These are phyloP conservation scores for Notiomystis cincta DNA, from an alignment of 2,113 vertebrate genomes.

Conservation along the genomic window DNA sequence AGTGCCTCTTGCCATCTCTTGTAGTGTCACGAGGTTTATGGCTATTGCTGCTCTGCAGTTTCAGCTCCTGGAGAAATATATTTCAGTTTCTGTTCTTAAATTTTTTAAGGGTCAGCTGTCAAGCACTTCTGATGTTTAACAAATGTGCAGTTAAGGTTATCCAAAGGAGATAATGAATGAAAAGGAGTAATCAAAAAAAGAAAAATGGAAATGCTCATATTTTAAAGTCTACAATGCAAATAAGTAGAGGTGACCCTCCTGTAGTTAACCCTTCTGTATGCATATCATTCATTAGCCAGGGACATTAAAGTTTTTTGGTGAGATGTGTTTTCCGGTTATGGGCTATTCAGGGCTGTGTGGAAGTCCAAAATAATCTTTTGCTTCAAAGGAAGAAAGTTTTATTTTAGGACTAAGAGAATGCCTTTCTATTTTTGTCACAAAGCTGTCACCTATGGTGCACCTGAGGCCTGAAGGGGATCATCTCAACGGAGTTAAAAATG, in stretches of 20 bases:
- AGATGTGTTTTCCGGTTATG: background rate
- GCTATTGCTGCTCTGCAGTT: background rate
- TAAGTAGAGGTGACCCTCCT: background rate
- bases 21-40: background rate
- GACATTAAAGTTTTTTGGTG: background rate
- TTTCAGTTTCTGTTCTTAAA: background rate
- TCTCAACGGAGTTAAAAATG: background rate
- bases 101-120: background rate
- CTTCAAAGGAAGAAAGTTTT: background rate
- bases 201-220: background rate
- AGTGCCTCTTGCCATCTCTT: background rate
- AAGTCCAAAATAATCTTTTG: background rate
- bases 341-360: background rate
- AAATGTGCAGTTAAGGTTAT: background rate
- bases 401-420: background rate
- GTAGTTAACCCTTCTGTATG: background rate
- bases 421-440: constrained; percentile 7
- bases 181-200: background rate
- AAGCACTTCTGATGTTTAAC: background rate
- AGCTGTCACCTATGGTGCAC: background rate
- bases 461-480: background rate
- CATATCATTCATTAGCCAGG: background rate
- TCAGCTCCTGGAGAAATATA: background rate
- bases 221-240: background rate
- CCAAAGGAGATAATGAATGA: background rate